phyloP scores from a whole-genome alignment of 2,797 vertebrate species.

The Rhynchotus rufescens region DNA sequence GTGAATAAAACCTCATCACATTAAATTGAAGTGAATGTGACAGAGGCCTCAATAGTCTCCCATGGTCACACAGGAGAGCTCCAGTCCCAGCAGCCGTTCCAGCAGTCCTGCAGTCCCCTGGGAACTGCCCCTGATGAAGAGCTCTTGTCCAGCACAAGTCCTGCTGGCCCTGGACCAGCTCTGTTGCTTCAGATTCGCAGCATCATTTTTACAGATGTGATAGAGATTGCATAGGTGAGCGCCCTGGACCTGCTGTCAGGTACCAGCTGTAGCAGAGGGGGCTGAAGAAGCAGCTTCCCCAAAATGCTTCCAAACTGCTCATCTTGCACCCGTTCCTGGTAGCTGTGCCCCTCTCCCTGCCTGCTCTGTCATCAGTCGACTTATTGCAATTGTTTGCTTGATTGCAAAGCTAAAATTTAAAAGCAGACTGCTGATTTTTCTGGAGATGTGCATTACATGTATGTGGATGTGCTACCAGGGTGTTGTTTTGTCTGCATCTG shows the following conservation, averaged over 20 bases:
- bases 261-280: background rate
- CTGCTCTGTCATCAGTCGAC: background rate
- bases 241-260: background rate
- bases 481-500: background rate
- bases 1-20: background rate
- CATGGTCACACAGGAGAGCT: background rate
- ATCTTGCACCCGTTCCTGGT: background rate
- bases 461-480: background rate
- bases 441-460: background rate
- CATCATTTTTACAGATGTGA: background rate
- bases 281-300: background rate
- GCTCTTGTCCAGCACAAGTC: background rate
- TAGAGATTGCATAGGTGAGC: background rate
- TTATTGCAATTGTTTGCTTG: background rate
- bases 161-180: background rate
- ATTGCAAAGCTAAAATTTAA: background rate
- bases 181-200: background rate
- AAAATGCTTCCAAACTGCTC: background rate
- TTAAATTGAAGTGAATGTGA: background rate
- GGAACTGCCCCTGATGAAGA: background rate
- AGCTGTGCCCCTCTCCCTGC: background rate
- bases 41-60: rapidly evolving
- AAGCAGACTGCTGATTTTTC: background rate
- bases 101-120: background rate
- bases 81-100: background rate